Conservation (phyloP, 1,140 invertebrate genomes). For the Coelopa frigida region DNA sequence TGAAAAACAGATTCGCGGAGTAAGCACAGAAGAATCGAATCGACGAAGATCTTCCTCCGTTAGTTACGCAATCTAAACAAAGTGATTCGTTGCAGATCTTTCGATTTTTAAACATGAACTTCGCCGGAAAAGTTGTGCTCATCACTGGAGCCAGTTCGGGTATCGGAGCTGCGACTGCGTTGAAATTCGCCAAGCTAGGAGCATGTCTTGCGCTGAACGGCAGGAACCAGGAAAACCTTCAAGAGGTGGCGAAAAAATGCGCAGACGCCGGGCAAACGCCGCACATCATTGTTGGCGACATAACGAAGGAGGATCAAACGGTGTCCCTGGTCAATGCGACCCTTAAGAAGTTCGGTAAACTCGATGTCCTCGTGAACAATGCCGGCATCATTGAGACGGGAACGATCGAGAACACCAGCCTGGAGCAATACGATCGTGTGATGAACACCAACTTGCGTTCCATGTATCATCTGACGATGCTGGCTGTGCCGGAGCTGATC, state of each 20-base stretch:
- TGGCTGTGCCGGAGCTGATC: slow-evolving; percentile 66
- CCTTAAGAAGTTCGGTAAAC: slow-evolving; percentile 53
- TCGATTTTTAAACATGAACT: slow-evolving; percentile 57
- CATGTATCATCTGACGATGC: slow-evolving; percentile 66
- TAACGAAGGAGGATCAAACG: slow-evolving; percentile 56
- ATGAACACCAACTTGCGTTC: slow-evolving; percentile 69
- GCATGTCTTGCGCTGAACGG: slow-evolving; percentile 61
- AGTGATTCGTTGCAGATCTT: no score
- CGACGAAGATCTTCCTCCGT: no score
- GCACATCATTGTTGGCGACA: slow-evolving; percentile 50
- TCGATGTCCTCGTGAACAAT: slow-evolving; percentile 70
- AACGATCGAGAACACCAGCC: slow-evolving; percentile 62
- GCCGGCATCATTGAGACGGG: slow-evolving; percentile 68
- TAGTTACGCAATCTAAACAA: no score
- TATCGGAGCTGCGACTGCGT: slow-evolving; percentile 71
- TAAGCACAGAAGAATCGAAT: no score
- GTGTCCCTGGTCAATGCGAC: slow-evolving; percentile 56
- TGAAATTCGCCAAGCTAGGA: slow-evolving; percentile 65
- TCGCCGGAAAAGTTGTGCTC: slow-evolving; percentile 58
- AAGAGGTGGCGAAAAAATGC: slow-evolving; percentile 52
- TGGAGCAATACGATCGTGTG: slow-evolving; percentile 64
- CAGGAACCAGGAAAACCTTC: slow-evolving; percentile 61
- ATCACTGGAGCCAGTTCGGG: slow-evolving; percentile 78
- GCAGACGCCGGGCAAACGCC: slow-evolving; percentile 31
- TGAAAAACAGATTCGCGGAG: no score